Evolutionary conservation across 2,113 vertebrate species (phyloP), one percentile per base, ranked within the genome.

Genomic region (Eira barbara): DNA sequence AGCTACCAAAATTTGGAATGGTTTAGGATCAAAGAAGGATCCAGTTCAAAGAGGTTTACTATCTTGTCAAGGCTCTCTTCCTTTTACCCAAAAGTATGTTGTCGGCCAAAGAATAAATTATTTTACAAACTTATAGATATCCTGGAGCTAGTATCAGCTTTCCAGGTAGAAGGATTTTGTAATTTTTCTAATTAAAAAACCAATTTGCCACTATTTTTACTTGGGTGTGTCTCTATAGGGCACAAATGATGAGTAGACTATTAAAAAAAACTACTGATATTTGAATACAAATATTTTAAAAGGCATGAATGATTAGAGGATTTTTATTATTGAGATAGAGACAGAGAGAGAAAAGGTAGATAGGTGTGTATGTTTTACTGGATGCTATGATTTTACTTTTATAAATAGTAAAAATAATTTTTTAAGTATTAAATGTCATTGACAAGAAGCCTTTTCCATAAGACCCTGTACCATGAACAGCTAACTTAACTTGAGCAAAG

Each of bases 131-230:
- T 74, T 2, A 97, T 10, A 97, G 74, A 92, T 34, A 71, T 84
- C 95, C 96, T 97, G 74, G 95, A 98, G 92, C 45, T 67, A 81
- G 4, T 79, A 83, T 93, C 39, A 96, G 87, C 98, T 97, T 95
- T 98, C 86, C 59, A 96, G 17, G 79, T 14, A 45, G 83, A 95
- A 87, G 45, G 34, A 34, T 21, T 96, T 94, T 96, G 11, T 57
- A 92, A 83, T 82, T 94, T 42, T 97, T 97, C 42, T 94, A 31
- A 97, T 79, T 47, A 89, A 76, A 97, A 96, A 42, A 73, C 20
- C 80, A 92, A 78, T 42, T 94, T 88, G 79, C 36, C 34, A 97
- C 65, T 94, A 65, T 76, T 90, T 92, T 93, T 63, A 91, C 18
- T 73, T 42, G 55, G 27, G 36, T 89, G 95, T 88, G 96, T 94